phyloP scores from a whole-genome alignment of 2,113 vertebrate genomes.

The Fulmarus glacialis region DNA sequence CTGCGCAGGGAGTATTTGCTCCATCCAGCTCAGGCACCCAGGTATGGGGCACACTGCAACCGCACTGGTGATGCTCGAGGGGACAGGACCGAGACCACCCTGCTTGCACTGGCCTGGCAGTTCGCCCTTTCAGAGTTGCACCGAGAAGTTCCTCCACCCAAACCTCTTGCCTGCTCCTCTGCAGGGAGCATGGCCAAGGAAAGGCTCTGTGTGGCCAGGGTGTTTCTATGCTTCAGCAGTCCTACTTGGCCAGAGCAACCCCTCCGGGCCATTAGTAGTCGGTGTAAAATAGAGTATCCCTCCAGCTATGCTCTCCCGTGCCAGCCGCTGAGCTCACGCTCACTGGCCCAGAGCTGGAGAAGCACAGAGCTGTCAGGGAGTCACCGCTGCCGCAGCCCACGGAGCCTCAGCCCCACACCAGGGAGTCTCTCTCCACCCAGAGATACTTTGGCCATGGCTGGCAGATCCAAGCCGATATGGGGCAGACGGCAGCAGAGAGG shows the following conservation, averaged over 20 bases:
- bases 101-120: background rate
- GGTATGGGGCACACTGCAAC: background rate
- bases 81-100: accelerated
- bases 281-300: slow-evolving; percentile 29
- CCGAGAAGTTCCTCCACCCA: background rate
- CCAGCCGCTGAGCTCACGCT: slow-evolving; percentile 32
- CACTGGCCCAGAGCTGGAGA: background rate
- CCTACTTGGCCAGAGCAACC: slow-evolving; percentile 27
- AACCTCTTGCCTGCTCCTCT: background rate
- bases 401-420: background rate
- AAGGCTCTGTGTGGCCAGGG: background rate
- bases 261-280: background rate
- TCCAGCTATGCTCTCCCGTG: background rate
- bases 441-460: background rate
- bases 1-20: accelerated
- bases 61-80: background rate
- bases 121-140: background rate
- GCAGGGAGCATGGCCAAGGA: slow-evolving; percentile 11
- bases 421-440: background rate
- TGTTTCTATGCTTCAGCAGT: slow-evolving; percentile 33
- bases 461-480: background rate
- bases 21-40: background rate
- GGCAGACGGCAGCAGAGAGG: background rate
- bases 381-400: accelerated
- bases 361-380: background rate